phyloP scores from a whole-genome alignment of 92 coral and sea anemone species.

The Desmophyllum pertusum region DNA sequence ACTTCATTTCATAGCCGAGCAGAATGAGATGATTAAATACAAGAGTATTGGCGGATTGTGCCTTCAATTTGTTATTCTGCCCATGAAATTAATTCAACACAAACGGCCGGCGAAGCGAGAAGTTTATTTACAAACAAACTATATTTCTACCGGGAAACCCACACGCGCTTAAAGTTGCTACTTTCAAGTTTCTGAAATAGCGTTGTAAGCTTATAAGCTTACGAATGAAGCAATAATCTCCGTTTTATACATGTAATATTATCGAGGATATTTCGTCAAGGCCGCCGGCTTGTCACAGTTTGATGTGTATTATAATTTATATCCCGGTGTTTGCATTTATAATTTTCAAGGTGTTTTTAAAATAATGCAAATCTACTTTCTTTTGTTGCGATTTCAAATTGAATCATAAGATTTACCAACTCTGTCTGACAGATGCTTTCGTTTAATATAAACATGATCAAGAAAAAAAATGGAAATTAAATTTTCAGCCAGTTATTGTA shows the following conservation, averaged over 20 bases:
- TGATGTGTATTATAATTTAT: background rate
- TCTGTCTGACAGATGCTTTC: background rate
- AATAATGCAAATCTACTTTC: background rate
- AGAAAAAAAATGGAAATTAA: too few species aligned
- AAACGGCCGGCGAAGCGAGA: slow-evolving; percentile 7
- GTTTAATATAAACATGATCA: background rate
- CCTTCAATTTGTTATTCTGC: slow-evolving; percentile 11
- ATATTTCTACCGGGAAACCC: background rate
- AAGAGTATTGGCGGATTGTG: background rate
- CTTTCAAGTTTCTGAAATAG: background rate
- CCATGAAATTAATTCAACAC: background rate
- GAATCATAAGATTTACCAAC: background rate
- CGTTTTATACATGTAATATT: background rate
- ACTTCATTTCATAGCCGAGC: background rate
- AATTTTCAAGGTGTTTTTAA: background rate
- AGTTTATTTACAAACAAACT: slow-evolving; percentile 21
- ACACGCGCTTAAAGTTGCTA: background rate
- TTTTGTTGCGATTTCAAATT: background rate
- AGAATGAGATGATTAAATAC: slow-evolving; percentile 1
- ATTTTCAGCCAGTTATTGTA: background rate
- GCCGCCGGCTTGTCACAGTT: background rate
- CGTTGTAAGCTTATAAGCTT: background rate
- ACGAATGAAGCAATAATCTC: background rate
- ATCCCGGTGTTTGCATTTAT: background rate
- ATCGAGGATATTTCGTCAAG: background rate